These are phyloP conservation scores for Nannobrachium achirus DNA, from an alignment of 2,113 vertebrate species.

Conservation along the genomic window DNA sequence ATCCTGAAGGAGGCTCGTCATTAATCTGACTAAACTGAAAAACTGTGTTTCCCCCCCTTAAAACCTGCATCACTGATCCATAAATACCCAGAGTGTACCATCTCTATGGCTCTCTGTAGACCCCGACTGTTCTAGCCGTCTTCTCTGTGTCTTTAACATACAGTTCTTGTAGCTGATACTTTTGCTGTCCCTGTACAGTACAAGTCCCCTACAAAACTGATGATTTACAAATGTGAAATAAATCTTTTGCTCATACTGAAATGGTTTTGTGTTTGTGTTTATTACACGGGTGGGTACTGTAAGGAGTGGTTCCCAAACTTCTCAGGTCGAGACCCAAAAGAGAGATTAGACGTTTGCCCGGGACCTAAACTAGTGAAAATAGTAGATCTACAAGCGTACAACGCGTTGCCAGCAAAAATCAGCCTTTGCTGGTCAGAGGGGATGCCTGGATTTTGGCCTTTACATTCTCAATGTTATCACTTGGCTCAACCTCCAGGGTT, in stretches of 20 bases:
- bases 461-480: too few relatives aligned
- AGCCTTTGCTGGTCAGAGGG: too few relatives aligned
- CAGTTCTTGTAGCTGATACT: conserved; percentile 39
- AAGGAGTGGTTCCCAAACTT: too few relatives aligned
- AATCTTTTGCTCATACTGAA: conserved; percentile 56
- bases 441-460: too few relatives aligned
- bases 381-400: too few relatives aligned
- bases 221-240: conserved; percentile 70
- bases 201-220: conserved; percentile 54
- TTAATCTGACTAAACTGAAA: conserved; percentile 8
- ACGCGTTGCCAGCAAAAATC: too few relatives aligned
- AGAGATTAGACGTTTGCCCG: too few relatives aligned
- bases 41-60: neutral
- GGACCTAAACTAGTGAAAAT: too few relatives aligned
- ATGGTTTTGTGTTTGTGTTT: neutral
- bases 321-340: too few relatives aligned
- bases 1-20: neutral
- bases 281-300: neutral
- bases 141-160: conserved; percentile 22
- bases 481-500: too few relatives aligned
- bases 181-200: conserved; percentile 45
- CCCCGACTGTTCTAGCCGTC: conserved; percentile 3
- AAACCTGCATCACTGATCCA: neutral
- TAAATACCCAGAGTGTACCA: neutral
- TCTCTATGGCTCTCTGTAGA: neutral